Evolutionary conservation across 2,113 vertebrate species (phyloP).

Genomic region (Lynx canadensis): DNA sequence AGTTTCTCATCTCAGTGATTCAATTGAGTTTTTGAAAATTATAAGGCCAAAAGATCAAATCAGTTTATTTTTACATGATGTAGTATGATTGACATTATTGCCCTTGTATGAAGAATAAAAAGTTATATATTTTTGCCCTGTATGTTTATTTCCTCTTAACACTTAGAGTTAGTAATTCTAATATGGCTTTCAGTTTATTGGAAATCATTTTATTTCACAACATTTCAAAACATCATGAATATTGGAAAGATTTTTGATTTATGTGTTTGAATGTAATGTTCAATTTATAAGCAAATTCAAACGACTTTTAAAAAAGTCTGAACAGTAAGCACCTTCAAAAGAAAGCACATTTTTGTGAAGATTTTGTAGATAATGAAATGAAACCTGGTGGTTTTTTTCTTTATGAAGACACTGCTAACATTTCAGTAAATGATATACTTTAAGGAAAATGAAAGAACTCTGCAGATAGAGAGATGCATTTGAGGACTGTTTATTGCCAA

Average conservation of each 20-base stretch:
- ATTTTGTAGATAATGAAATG: not conserved
- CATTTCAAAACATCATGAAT: not conserved
- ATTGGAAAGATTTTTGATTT: slow-evolving; percentile 10
- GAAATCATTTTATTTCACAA: not conserved
- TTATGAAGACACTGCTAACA: not conserved
- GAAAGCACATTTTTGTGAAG: not conserved
- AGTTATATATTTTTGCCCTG: not conserved
- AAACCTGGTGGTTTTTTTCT: not conserved
- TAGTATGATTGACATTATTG: slow-evolving; percentile 21
- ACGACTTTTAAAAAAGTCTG: not conserved
- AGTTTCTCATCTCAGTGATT: slow-evolving; percentile 47
- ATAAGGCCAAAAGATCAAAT: slow-evolving; percentile 24
- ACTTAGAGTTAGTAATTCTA: slow-evolving; percentile 19
- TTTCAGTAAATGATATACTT: slow-evolving; percentile 21
- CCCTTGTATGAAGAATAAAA: slow-evolving; percentile 57
- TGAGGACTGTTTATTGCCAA: not conserved
- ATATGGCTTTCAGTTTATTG: slow-evolving; percentile 33
- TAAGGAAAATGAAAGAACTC: not conserved
- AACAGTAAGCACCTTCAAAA: not conserved
- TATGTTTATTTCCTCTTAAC: slow-evolving; percentile 27
- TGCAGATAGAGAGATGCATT: not conserved
- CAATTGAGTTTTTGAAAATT: slow-evolving; percentile 37
- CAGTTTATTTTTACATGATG: slow-evolving; percentile 26
- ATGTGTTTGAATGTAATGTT: slow-evolving; percentile 18
- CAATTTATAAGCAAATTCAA: not conserved